Percentiles rank a stretch among this genome's conserved stretches.
These are phyloP conservation scores for Cacatua alba DNA, from an alignment of 2,113 vertebrate species.

Conservation along the genomic window DNA sequence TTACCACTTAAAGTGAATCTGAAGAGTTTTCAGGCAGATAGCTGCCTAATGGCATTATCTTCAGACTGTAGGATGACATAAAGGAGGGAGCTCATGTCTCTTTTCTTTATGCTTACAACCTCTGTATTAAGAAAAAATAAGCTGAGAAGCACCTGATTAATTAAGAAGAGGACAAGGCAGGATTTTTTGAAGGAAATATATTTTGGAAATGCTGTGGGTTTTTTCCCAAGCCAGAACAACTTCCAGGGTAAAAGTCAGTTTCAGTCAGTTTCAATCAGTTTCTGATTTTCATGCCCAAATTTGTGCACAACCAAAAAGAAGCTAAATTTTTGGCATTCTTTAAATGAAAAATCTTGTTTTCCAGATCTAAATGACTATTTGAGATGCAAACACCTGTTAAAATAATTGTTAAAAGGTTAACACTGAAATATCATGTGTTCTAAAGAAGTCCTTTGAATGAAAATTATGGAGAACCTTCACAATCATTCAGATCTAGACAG, in stretches of 20 bases:
- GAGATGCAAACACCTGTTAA: neutral
- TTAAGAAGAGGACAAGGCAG: neutral
- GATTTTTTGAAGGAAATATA: neutral
- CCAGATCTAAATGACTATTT: neutral
- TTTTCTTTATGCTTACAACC: neutral
- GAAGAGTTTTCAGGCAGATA: neutral
- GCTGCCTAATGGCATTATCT: neutral
- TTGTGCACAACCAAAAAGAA: neutral
- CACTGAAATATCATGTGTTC: neutral
- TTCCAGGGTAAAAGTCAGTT: neutral
- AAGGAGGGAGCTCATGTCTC: neutral
- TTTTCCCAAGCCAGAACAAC: neutral
- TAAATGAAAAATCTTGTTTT: neutral
- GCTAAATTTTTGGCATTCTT: neutral
- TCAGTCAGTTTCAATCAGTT: neutral
- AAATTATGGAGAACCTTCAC: neutral
- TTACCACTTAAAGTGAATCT: neutral
- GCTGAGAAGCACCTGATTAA: neutral
- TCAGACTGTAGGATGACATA: neutral
- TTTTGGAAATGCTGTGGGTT: neutral
- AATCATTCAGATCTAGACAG: neutral
- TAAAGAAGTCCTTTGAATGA: neutral
- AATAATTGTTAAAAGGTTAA: neutral
- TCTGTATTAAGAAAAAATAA: neutral
- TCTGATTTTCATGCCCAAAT: neutral